These are phyloP conservation scores for Sebastes variabilis DNA, from an alignment of 2,797 vertebrate species.

Conservation along the genomic window DNA sequence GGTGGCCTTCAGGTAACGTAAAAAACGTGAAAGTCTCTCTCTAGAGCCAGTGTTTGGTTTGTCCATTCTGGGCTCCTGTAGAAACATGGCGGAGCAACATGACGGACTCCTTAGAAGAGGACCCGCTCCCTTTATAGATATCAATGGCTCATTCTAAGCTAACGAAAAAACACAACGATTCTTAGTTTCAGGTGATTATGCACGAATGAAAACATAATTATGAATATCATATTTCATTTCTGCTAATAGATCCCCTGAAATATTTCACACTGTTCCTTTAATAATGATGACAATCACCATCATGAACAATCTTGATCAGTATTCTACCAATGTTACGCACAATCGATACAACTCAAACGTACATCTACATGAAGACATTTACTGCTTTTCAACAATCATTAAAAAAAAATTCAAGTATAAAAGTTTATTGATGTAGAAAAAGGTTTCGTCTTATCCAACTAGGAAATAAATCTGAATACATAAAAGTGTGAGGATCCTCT, in stretches of 20 bases:
- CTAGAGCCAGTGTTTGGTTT: too few relatives aligned
- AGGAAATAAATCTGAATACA: not conserved
- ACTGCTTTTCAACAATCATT: not conserved
- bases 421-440: not conserved
- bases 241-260: not conserved
- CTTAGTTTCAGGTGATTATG: fast-evolving
- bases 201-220: not conserved
- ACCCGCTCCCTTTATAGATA: not conserved
- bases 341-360: not conserved
- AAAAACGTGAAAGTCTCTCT: too few relatives aligned
- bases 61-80: too few relatives aligned
- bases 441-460: not conserved
- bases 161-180: not conserved
- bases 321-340: not conserved
- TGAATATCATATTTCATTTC: not conserved
- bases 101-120: not conserved
- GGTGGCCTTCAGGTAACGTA: fast-evolving
- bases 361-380: not conserved
- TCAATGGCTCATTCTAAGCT: not conserved
- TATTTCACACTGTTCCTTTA: not conserved
- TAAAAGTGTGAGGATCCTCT: not conserved
- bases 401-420: not conserved
- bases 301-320: not conserved
- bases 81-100: too few relatives aligned
- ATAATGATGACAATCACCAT: not conserved